Base-by-base conservation (phyloP, 2,113 vertebrate species). In the Phocoena sinus region DNA sequence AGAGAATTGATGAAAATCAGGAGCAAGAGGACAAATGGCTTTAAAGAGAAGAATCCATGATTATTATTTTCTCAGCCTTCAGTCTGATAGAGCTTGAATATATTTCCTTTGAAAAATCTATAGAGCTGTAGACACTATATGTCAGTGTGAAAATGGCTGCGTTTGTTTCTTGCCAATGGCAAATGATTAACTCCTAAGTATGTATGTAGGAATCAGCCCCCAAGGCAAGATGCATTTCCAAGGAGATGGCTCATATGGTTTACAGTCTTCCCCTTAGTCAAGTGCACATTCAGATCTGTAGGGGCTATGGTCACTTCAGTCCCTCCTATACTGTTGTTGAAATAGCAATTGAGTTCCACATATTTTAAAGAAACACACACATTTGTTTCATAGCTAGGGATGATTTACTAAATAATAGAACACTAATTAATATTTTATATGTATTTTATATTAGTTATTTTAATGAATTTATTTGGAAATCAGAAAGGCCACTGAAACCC, bases 1-100 rank as follows among this genome's bases (percentile, higher is more conserved):
- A 99, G 99, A 99, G 99, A 99, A 99, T 99, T 99, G 99, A 99
- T 99, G 98, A 99, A 99, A 99, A 99, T 99, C 98, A 98, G 99
- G 99, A 99, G 99, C 99, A 99, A 99, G 99, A 99, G 99, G 98
- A 99, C 99, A 99, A 98, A 98, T 97, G 98, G 98, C 98, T 99
- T 63, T 98, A 99, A 99, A 99, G 99, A 99, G 99, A 99, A 99
- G 99, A 98, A 97, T 71, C 96, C 97, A 96, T 96, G 98, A 98
- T 98, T 92, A 98, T 98, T 98, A 95, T 98, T 89, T 44, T 91
- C 97, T 79, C 97, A 98, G 96, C 70, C 77, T 97, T 98, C 77
- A 94, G 97, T 97, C 86, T 98, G 93, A 82, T 50, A 80, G 67
- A 92, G 71, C 96, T 97, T 96, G 86, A 98, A 98, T 98, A 94